These are phyloP conservation scores for Drosophila birchii DNA, from an alignment of 2,888 invertebrate species.

Conservation along the genomic window DNA sequence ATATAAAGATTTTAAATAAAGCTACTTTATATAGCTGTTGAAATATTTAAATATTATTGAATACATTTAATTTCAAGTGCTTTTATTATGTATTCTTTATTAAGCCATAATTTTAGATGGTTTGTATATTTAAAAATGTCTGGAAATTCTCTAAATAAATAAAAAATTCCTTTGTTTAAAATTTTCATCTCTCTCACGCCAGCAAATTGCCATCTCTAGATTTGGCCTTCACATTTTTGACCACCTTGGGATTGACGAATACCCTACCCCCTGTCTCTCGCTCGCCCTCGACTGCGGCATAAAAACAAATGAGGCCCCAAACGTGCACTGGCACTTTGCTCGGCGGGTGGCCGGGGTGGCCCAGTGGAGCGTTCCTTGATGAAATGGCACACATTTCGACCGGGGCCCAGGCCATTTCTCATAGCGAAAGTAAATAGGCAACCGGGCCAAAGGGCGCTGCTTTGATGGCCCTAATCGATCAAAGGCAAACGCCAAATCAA, in stretches of 20 bases:
- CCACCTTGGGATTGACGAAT: conserved; percentile 20
- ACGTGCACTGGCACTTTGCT: conserved; percentile 35
- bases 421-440: conserved; percentile 65
- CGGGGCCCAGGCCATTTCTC: conserved; percentile 51
- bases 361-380: conserved; percentile 55
- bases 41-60: background rate
- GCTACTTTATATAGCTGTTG: background rate
- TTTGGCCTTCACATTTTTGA: conserved; percentile 14
- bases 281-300: conserved; percentile 31
- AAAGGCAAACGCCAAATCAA: conserved; percentile 75
- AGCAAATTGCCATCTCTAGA: conserved; percentile 3
- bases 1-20: background rate
- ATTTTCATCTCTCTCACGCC: background rate
- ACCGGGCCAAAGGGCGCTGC: conserved; percentile 42
- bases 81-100: background rate
- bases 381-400: conserved; percentile 59
- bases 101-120: too few relatives aligned
- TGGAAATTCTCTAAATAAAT: too few relatives aligned
- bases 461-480: conserved; percentile 71
- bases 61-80: background rate
- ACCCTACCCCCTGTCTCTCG: background rate
- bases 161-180: background rate
- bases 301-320: conserved; percentile 55
- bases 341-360: conserved; percentile 14
- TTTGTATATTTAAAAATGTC: too few relatives aligned